Percentiles rank a stretch among this genome's conserved stretches.
Evolutionary conservation across 2,797 vertebrate genomes (phyloP).

Genomic region (Amblyraja radiata): DNA sequence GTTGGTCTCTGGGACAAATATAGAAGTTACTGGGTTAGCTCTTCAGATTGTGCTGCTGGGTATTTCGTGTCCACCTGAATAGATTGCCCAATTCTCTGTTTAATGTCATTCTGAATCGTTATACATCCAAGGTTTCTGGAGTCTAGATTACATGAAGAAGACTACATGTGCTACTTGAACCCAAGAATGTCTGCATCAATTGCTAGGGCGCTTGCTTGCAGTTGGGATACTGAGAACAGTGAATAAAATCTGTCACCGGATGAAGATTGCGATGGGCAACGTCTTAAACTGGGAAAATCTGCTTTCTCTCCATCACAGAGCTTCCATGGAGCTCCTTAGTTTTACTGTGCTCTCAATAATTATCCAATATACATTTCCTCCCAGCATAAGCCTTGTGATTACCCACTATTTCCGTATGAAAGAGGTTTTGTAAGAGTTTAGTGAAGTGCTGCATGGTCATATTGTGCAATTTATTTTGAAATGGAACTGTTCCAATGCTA

Average conservation of each 20-base stretch:
- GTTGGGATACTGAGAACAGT: neutral
- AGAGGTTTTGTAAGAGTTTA: neutral
- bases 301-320: neutral
- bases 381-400: neutral
- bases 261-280: neutral
- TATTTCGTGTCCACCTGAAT: neutral
- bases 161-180: neutral
- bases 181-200: neutral
- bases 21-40: neutral
- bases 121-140: neutral
- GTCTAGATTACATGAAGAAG: neutral
- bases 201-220: no score
- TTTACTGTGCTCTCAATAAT: neutral
- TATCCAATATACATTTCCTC: neutral
- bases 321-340: neutral
- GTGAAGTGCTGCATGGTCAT: neutral
- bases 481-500: neutral
- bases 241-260: neutral
- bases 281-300: neutral
- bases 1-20: neutral
- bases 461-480: constrained; percentile 4
- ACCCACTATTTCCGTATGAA: neutral
- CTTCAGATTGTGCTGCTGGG: neutral
- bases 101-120: neutral
- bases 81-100: neutral